phyloP scores from a whole-genome alignment of 2,888 invertebrate species.

The Argyra leucocephala region DNA sequence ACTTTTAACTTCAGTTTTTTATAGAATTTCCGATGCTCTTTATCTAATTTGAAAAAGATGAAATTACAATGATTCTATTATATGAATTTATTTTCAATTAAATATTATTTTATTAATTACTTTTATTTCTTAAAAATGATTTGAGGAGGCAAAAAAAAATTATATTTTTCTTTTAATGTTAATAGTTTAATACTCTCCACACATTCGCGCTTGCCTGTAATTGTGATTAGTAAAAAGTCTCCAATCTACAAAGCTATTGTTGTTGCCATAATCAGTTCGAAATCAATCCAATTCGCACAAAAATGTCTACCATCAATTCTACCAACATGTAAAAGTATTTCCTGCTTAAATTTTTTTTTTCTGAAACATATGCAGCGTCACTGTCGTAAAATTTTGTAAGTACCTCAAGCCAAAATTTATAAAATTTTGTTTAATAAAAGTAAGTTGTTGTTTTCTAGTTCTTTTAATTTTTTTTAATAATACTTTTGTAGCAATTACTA shows the following conservation, averaged over 20 bases:
- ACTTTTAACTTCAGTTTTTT: conserved; percentile 19
- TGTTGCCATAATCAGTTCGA: conserved; percentile 15
- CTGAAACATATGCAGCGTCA: too few species aligned
- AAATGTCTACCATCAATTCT: conserved; percentile 14
- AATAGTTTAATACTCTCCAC: not conserved
- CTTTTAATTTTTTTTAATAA: too few species aligned
- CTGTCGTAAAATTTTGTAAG: too few species aligned
- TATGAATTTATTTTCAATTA: not conserved
- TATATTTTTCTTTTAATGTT: conserved; percentile 18
- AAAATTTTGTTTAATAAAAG: too few species aligned
- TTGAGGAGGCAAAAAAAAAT: conserved; percentile 19
- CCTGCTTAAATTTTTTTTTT: not conserved
- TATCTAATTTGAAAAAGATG: conserved; percentile 13
- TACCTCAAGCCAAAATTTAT: too few species aligned
- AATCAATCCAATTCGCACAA: not conserved
- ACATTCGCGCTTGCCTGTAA: conserved; percentile 6
- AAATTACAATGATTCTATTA: conserved; percentile 19
- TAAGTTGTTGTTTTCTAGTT: too few species aligned
- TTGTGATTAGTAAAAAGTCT: conserved; percentile 13
- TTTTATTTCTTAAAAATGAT: conserved; percentile 17
- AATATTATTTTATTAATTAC: conserved; percentile 16
- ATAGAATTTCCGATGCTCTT: conserved; percentile 17
- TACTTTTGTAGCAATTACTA: too few species aligned
- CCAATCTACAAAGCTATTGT: conserved; percentile 16
- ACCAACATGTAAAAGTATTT: not conserved